Evolutionary conservation across 2,113 vertebrate genomes (phyloP).

Genomic region (Sterna hirundo): DNA sequence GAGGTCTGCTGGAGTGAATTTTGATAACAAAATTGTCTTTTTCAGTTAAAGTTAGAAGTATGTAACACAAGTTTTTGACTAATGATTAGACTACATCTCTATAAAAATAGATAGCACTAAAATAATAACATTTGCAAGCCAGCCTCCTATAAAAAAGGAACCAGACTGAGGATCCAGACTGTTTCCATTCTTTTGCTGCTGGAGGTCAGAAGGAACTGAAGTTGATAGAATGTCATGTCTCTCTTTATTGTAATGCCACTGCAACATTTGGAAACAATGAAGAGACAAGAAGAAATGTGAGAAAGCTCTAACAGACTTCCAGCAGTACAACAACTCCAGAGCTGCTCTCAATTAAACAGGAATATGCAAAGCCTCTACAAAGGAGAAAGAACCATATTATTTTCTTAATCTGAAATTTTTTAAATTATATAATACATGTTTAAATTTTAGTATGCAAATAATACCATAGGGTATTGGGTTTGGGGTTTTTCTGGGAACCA

Average conservation of each 20-base stretch:
- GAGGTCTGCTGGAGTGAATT: neutral
- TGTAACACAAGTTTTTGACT: neutral
- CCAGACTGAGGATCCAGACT: neutral
- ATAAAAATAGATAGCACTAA: neutral
- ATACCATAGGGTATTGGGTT: neutral
- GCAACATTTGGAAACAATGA: slow-evolving; percentile 63
- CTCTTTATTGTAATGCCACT: slow-evolving; percentile 33
- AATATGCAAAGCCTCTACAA: neutral
- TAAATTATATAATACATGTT: neutral
- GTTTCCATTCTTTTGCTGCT: slow-evolving; percentile 8
- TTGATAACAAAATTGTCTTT: neutral
- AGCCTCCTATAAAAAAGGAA: neutral
- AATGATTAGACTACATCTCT: neutral
- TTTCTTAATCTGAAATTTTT: neutral
- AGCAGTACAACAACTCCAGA: slow-evolving; percentile 21
- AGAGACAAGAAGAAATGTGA: slow-evolving; percentile 42
- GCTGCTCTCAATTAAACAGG: slow-evolving; percentile 14
- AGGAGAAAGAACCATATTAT: neutral
- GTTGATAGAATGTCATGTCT: slow-evolving; percentile 21
- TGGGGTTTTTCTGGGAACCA: neutral
- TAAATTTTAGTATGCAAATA: neutral
- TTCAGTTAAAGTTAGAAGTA: neutral
- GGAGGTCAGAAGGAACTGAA: slow-evolving; percentile 22
- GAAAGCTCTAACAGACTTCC: slow-evolving; percentile 22
- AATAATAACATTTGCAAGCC: neutral